Base-by-base conservation (phyloP, 2,888 invertebrate species). In the Tiphia femorata region DNA sequence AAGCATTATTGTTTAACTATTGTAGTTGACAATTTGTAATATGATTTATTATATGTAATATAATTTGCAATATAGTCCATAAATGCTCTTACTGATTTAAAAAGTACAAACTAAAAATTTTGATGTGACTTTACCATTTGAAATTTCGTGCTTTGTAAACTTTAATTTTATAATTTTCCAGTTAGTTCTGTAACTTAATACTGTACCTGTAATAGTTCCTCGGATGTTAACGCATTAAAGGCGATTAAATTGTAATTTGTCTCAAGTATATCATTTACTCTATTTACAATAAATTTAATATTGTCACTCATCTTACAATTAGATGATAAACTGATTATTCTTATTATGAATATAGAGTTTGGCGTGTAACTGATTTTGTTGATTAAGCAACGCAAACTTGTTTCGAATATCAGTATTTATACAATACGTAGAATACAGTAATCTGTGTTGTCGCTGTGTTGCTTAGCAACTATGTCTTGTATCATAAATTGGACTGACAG, bases 171-270 rank as follows among this genome's bases (percentile, higher is more conserved):
- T 35, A 4, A 38, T 17, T 3, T 21, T 14, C 12, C 35, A 20
- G 8, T 35, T 10, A 1, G 17, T 8, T 3, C 19, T 17, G 2
- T 7, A 17, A 8, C 2, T 16, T 16, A 37, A 16, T 20, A 10
- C 20, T 58, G 62, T 66, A 93, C 86, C 85, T 94, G 95, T 16
- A 96, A 82, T 54, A 95, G 85, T 75, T 92, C 90, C 61, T 91
- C 90, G 40, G 91, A 88, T 58, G 89, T 89, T 56, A 95, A 84
- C 3, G 93, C 89, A 84, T 95, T 95, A 82, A 96, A 95, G 67
- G 92, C 92, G 74, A 96, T 93, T 58, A 95, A 84, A 77, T 94
- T 95, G 75, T 91, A 92, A 75, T 88, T 91, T 72, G 90, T 90
- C 47, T 88, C 88, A 70, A 94, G 88, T 41, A 88, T 85, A 70